Evolutionary conservation across 1,140 invertebrate species (phyloP).

Genomic region (Penaeus chinensis): DNA sequence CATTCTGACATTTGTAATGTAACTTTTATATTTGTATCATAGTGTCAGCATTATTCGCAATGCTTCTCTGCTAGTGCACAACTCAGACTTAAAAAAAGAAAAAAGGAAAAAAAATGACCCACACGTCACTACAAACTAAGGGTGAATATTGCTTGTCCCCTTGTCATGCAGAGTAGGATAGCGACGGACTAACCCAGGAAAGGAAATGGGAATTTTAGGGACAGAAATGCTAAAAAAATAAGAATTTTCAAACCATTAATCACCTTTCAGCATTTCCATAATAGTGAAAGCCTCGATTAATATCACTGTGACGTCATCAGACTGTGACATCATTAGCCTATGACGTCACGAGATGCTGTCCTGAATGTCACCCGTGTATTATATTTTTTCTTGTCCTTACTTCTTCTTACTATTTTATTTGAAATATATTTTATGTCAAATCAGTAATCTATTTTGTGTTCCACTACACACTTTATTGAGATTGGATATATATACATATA

Average conservation of each 20-base stretch:
- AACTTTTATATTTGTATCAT: conserved; percentile 6
- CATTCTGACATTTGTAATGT: conserved; percentile 36
- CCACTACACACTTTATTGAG: too few species aligned
- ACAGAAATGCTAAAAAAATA: neutral
- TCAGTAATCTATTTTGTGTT: neutral
- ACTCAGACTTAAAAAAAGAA: neutral
- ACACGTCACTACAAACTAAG: conserved; percentile 47
- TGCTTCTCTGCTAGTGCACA: conserved; percentile 27
- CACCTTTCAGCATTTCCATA: conserved; percentile 11
- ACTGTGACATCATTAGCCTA: conserved; percentile 11
- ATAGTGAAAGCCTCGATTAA: conserved; percentile 24
- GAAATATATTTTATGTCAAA: conserved; percentile 46
- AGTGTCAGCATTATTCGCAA: neutral
- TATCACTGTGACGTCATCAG: neutral
- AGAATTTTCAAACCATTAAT: conserved; percentile 35
- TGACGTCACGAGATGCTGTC: conserved; percentile 34
- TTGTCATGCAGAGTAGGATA: conserved; percentile 41
- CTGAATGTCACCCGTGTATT: neutral
- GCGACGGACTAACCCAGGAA: conserved; percentile 43
- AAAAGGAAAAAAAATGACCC: conserved; percentile 10
- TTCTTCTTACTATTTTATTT: conserved; percentile 1
- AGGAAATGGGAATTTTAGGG: conserved; percentile 30
- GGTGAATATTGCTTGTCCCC: conserved; percentile 50
- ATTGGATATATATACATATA: too few species aligned
- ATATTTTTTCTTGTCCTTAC: conserved; percentile 19